phyloP scores from a whole-genome alignment of 2,888 invertebrate species.

The Andrena minutula region DNA sequence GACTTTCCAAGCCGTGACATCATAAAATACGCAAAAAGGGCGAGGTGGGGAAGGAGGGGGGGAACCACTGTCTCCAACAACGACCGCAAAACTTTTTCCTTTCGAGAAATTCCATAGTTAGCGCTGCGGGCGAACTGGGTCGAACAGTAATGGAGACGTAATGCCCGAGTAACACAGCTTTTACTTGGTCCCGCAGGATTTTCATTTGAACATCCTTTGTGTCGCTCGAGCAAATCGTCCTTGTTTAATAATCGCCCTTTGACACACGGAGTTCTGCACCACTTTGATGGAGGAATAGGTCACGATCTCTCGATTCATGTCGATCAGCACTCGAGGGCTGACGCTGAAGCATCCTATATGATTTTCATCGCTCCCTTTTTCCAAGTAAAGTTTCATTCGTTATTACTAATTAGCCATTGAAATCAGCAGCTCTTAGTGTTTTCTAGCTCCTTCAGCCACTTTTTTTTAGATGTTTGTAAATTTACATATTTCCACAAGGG shows the following conservation, averaged over 20 bases:
- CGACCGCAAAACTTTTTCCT: constrained; percentile 30
- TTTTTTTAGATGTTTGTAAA: constrained; percentile 6
- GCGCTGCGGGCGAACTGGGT: constrained; percentile 1
- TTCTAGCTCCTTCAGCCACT: background rate
- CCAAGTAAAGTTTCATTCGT: too few relatives aligned
- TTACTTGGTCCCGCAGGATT: constrained; percentile 9
- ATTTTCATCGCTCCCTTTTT: too few relatives aligned
- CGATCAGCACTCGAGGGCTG: background rate
- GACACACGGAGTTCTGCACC: background rate
- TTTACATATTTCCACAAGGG: background rate
- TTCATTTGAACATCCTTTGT: constrained; percentile 15
- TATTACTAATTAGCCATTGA: too few relatives aligned
- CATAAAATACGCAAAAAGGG: constrained; percentile 26
- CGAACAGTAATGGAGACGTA: constrained; percentile 34
- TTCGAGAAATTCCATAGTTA: constrained; percentile 25
- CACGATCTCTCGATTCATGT: background rate
- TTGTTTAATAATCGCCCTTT: constrained; percentile 10
- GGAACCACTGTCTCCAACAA: constrained; percentile 3
- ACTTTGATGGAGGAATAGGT: background rate
- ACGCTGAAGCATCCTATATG: too few relatives aligned
- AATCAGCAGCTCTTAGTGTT: background rate
- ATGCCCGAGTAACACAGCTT: constrained; percentile 31
- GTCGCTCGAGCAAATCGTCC: background rate
- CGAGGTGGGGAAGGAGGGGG: background rate
- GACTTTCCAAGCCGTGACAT: constrained; percentile 11